Conservation (phyloP, 2,888 invertebrate genomes). For the Mechanitis mazaeus region DNA sequence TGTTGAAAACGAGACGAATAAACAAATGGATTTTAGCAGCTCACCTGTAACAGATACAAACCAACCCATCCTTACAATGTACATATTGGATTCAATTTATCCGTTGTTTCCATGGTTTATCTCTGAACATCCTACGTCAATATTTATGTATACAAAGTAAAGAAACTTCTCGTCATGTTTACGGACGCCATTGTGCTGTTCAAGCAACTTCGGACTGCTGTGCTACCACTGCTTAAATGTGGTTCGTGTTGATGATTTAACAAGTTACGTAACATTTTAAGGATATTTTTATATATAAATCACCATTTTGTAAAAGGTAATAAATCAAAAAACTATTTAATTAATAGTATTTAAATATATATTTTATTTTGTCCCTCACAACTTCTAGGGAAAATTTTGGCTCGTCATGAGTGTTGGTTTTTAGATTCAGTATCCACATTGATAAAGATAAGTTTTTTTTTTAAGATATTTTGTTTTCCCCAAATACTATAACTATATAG, state of each 20-base stretch:
- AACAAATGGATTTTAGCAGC: constrained; percentile 63
- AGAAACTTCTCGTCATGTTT: constrained; percentile 42
- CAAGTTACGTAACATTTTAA: too few species aligned
- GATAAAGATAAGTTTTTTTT: too few species aligned
- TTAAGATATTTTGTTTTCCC: too few species aligned
- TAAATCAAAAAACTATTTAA: too few species aligned
- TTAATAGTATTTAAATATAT: too few species aligned
- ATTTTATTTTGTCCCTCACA: too few species aligned
- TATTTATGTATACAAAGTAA: constrained; percentile 54
- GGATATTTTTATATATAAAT: too few species aligned
- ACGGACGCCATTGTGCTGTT: constrained; percentile 32
- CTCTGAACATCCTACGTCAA: constrained; percentile 63
- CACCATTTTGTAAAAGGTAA: too few species aligned
- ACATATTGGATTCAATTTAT: constrained; percentile 50
- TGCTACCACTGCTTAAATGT: constrained; percentile 32
- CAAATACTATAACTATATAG: too few species aligned
- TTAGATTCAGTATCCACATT: too few species aligned
- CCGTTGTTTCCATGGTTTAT: constrained; percentile 58
- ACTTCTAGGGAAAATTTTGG: too few species aligned
- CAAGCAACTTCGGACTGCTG: constrained; percentile 32
- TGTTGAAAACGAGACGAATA: constrained; percentile 50
- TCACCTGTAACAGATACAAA: constrained; percentile 56
- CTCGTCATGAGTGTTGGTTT: too few species aligned
- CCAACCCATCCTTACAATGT: constrained; percentile 46
- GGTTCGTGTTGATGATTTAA: not conserved